Percentiles rank a stretch among this genome's conserved stretches.
These are phyloP conservation scores for Drosophila nr. perissopoda DNA, from an alignment of 2,888 invertebrate genomes.

Conservation along the genomic window DNA sequence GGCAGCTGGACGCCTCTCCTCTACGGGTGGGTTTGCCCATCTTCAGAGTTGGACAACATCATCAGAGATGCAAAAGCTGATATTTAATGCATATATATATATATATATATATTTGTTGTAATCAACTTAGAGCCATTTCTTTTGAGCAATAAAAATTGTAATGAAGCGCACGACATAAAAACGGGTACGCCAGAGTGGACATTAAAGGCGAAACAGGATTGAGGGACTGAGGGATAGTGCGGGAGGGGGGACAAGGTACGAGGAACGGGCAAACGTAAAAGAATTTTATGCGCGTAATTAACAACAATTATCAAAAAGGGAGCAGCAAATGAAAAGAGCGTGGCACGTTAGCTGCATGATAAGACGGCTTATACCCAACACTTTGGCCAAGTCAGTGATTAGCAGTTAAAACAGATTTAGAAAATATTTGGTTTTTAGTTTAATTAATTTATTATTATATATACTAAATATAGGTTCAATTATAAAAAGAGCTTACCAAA, in stretches of 20 bases:
- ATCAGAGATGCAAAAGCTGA: conserved; percentile 35
- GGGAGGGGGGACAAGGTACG: too few relatives aligned
- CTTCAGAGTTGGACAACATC: conserved; percentile 14
- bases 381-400: conserved; percentile 9
- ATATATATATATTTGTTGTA: conserved; percentile 40
- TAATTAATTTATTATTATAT: background rate
- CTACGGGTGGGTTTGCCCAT: background rate
- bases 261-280: conserved; percentile 39
- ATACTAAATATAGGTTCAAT: background rate
- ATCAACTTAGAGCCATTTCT: conserved; percentile 57
- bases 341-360: background rate
- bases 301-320: conserved; percentile 65
- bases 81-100: conserved; percentile 10
- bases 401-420: background rate
- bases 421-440: background rate
- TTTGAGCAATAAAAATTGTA: conserved; percentile 73
- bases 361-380: conserved; percentile 44
- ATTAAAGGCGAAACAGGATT: conserved; percentile 48
- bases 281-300: conserved; percentile 76
- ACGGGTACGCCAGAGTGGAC: conserved; percentile 59
- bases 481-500: background rate
- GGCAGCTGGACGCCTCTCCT: background rate
- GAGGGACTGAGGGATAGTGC: background rate
- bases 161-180: conserved; percentile 73
- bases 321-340: background rate